phyloP scores from a whole-genome alignment of 2,797 vertebrate genomes.

The Platalea minor region DNA sequence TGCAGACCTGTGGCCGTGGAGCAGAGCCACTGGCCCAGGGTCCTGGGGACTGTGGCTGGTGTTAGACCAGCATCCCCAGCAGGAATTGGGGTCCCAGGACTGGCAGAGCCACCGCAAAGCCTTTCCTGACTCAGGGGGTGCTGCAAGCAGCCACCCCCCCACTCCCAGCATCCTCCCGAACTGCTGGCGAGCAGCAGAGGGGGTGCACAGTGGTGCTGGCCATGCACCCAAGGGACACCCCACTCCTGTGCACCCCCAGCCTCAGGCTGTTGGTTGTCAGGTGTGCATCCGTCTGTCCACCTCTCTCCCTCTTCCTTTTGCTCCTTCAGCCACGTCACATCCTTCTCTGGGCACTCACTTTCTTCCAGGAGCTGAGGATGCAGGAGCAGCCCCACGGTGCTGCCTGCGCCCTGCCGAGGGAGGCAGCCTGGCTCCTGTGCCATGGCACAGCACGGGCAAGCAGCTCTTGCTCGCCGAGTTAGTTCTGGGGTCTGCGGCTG shows the following conservation, averaged over 20 bases:
- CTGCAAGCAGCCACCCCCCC: neutral
- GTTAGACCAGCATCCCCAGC: no score
- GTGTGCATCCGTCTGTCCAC: accelerated
- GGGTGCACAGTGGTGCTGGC: neutral
- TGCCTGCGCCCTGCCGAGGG: neutral
- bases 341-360: no score
- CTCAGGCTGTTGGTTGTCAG: neutral
- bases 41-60: neutral
- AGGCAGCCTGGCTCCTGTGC: neutral
- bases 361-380: neutral
- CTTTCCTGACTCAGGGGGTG: neutral
- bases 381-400: accelerated
- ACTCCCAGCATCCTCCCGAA: neutral
- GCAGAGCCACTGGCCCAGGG: accelerated
- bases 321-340: accelerated
- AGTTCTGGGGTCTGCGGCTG: neutral
- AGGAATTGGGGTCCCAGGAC: neutral
- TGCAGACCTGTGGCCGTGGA: neutral
- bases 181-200: neutral
- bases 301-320: neutral
- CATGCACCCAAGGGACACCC: neutral
- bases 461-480: neutral
- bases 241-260: no score
- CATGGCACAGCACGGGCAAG: neutral
- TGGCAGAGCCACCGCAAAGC: neutral